These are phyloP conservation scores for Palaemon carinicauda DNA, from an alignment of 1,140 invertebrate species.

Conservation along the genomic window DNA sequence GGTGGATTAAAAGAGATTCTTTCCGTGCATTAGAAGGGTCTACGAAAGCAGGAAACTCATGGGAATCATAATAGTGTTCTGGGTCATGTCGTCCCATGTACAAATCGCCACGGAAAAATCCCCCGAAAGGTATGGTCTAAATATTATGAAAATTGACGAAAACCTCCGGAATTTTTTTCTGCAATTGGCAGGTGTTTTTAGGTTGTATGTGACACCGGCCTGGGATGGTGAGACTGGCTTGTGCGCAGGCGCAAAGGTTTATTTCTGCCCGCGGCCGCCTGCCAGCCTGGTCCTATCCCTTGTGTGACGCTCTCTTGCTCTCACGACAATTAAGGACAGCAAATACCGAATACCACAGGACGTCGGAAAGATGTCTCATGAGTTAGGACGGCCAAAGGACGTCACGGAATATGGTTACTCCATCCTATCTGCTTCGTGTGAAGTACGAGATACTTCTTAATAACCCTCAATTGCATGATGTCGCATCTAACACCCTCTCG, in stretches of 20 bases:
- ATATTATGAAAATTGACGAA: not conserved
- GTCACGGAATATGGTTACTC: too few species aligned
- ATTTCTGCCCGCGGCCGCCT: slow-evolving; percentile 20
- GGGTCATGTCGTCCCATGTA: too few species aligned
- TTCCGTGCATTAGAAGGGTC: too few species aligned
- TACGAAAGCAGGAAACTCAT: too few species aligned
- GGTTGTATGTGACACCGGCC: slow-evolving; percentile 9
- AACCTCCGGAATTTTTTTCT: not conserved
- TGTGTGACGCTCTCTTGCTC: not conserved
- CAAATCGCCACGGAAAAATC: not conserved
- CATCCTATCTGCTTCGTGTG: too few species aligned
- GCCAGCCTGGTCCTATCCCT: not conserved
- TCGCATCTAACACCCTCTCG: too few species aligned
- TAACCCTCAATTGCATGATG: too few species aligned
- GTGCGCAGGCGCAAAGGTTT: slow-evolving; percentile 24
- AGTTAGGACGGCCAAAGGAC: too few species aligned
- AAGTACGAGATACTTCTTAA: too few species aligned
- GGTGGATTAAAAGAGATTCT: too few species aligned
- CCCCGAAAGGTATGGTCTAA: not conserved
- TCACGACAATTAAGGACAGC: slow-evolving; percentile 36
- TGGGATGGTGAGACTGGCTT: not conserved
- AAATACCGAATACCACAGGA: slow-evolving; percentile 23
- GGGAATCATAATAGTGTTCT: too few species aligned
- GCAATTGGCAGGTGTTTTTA: not conserved
- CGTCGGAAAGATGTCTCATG: not conserved